Conservation (phyloP, 2,888 invertebrate species). For the Lasioglossum calceatum region DNA sequence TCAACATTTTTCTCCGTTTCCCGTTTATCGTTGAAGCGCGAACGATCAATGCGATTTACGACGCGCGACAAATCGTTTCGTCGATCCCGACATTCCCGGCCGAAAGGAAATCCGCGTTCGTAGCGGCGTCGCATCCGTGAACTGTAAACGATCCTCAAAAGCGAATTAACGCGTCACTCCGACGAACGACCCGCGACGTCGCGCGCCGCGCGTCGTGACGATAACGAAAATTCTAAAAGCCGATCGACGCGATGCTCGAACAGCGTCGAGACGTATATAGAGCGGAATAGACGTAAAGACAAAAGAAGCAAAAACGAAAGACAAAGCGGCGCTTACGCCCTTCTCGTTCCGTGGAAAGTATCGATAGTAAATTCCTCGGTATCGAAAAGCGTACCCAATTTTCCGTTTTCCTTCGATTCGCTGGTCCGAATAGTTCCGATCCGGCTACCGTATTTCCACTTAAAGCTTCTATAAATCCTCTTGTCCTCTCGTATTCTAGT, state of each 20-base stretch:
- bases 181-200: too few relatives aligned
- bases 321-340: background rate
- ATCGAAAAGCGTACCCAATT: background rate
- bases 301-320: background rate
- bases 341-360: background rate
- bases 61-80: background rate
- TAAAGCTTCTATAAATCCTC: background rate
- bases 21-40: background rate
- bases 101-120: background rate
- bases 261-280: background rate
- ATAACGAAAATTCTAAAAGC: background rate
- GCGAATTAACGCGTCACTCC: background rate
- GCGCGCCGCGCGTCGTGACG: background rate
- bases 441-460: slow-evolving; percentile 8
- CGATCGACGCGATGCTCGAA: background rate
- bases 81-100: background rate
- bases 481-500: background rate
- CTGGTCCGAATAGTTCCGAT: background rate
- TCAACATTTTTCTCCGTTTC: background rate
- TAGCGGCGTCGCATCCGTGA: background rate
- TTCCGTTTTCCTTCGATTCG: background rate
- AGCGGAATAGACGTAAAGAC: background rate
- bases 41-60: background rate
- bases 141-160: background rate
- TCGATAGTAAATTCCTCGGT: background rate